Conservation (phyloP, 2,888 invertebrate genomes). For the Pseudococcus longispinus region DNA sequence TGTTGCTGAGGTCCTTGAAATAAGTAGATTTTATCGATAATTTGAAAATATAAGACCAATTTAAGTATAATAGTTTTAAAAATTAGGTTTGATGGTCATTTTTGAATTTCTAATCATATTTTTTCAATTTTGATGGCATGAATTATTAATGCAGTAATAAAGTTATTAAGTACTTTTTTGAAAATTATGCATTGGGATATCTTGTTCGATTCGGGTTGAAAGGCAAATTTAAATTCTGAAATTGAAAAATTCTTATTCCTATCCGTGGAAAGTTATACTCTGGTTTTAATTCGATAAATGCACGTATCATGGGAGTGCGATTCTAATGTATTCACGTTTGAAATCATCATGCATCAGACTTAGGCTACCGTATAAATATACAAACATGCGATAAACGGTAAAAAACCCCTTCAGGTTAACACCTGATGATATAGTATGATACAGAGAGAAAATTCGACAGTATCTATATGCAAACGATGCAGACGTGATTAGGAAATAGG, state of each 20-base stretch:
- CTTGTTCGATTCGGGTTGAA: background rate
- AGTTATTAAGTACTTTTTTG: background rate
- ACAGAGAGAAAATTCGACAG: background rate
- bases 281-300: background rate
- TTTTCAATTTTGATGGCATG: background rate
- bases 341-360: background rate
- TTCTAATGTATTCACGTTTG: background rate
- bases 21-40: too few relatives aligned
- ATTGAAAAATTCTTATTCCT: background rate
- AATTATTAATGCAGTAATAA: background rate
- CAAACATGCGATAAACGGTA: conserved; percentile 9
- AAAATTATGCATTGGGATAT: background rate
- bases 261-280: background rate
- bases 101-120: background rate
- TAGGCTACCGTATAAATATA: conserved; percentile 7
- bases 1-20: too few relatives aligned
- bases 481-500: background rate
- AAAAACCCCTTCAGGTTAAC: conserved; percentile 11
- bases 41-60: too few relatives aligned
- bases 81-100: background rate
- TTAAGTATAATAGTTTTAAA: background rate
- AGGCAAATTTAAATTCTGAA: background rate
- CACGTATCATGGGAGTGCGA: background rate
- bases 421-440: background rate
- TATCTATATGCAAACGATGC: background rate